A percentile compares a stretch with the other conserved stretches of the same genome.
Conservation (phyloP, 2,113 vertebrate genomes). For the Larimichthys polyactis region DNA sequence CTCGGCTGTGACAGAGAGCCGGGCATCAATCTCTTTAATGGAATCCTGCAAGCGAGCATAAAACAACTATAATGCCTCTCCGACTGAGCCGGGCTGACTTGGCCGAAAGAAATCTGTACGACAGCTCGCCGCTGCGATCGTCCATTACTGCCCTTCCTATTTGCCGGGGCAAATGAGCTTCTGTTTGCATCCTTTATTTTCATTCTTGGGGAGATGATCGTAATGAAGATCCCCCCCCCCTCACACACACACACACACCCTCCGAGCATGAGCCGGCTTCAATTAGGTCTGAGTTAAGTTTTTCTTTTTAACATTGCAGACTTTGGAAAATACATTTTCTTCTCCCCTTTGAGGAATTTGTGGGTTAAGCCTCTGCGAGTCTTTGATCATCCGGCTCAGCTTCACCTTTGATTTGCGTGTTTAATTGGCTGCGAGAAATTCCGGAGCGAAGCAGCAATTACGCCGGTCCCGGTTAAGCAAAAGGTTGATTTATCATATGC, state of each 20-base stretch:
- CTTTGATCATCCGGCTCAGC: conserved; percentile 54
- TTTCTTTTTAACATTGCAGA: conserved; percentile 23
- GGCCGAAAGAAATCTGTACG: conserved; percentile 49
- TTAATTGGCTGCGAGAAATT: conserved; percentile 54
- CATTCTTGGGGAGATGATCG: conserved; percentile 42
- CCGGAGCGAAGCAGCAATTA: not conserved
- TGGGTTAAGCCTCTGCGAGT: conserved; percentile 32
- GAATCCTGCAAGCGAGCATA: conserved; percentile 78
- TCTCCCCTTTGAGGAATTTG: conserved; percentile 38
- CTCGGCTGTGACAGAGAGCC: conserved; percentile 76
- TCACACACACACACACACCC: too few species aligned
- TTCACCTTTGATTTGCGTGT: conserved; percentile 47
- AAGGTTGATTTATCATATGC: not conserved
- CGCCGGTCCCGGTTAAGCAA: conserved; percentile 18
- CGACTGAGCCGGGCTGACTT: conserved; percentile 59
- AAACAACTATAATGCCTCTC: conserved; percentile 74
- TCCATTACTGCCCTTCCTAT: conserved; percentile 66
- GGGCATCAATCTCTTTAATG: conserved; percentile 84
- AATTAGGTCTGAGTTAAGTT: conserved; percentile 40
- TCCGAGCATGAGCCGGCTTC: conserved; percentile 24
- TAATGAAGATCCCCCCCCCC: conserved; percentile 6
- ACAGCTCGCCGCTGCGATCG: conserved; percentile 22
- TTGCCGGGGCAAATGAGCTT: conserved; percentile 53
- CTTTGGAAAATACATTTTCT: conserved; percentile 17
- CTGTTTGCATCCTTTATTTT: conserved; percentile 57